Base-by-base conservation (phyloP, 2,797 vertebrate genomes). In the Steatocranus sp. region DNA sequence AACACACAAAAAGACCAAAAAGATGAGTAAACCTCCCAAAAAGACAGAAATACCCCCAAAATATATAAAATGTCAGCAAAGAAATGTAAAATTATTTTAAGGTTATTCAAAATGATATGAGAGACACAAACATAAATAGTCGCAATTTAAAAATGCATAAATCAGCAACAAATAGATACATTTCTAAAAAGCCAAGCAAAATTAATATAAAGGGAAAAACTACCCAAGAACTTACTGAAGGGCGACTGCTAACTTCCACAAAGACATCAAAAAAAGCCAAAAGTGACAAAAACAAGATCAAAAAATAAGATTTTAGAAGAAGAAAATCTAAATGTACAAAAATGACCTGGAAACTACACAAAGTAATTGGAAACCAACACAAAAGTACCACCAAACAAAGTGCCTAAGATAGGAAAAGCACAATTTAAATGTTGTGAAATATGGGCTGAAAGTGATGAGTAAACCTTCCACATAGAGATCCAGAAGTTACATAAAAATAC, bases 221-320 rank as follows among this genome's bases (percentile, higher is more conserved):
- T 3, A 23, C 27, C 11, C 0, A 41, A 66, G 8, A 66, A 66
- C n/a, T 0, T 6, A 1, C n/a, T 36, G 58, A 8, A 63, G 0
- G 34, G 17, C 17, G 0, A 0, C 1, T 8, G 8, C 3, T 23
- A 38, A 38, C 11, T 0, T 66, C n/a, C 0, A 38, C 61, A 66
- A 66, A 66, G n/a, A 66, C 34, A 23, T 34, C 61, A 66, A 38
- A 38, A 38, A 38, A 38, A 1, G 12, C 1, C 34, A 41, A 14
- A 38, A 38, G 34, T 66, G 34, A 41, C 61, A 41, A 15, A 66
- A 66, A 23, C 34, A 41, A n/a, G 30, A 8, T 61, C 3, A 61
- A n/a, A 61, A 34, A 5, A 61, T 61, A 61, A 12, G 6, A 61
- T 61, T 61, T 34, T n/a, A 61, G 32, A 34, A 58, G 30, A 58